Evolutionary conservation across 2,113 vertebrate species (phyloP).

Genomic region (Crotalus viridis): DNA sequence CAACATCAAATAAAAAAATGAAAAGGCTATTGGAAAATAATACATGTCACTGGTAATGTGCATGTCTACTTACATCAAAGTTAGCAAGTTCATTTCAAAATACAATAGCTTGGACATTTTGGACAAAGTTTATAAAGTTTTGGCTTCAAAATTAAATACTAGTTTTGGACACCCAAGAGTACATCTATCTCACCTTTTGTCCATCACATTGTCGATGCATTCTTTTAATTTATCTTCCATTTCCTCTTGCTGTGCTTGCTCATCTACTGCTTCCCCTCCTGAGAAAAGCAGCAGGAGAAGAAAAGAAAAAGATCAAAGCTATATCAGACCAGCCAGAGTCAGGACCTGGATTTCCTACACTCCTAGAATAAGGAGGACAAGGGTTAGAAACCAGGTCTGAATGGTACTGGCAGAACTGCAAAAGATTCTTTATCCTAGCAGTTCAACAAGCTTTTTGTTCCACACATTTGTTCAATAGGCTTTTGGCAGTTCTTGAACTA

Average conservation of each 20-base stretch:
- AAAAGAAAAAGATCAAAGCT: not conserved
- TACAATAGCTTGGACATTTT: not conserved
- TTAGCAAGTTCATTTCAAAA: not conserved
- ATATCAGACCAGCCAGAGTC: not conserved
- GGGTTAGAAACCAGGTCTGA: not conserved
- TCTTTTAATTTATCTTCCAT: conserved; percentile 89
- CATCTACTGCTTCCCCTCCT: conserved; percentile 81
- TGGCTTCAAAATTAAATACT: not conserved
- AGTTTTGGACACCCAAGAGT: not conserved
- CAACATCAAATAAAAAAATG: not conserved
- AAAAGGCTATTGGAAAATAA: not conserved
- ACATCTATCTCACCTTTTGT: conserved; percentile 81
- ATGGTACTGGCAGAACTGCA: not conserved
- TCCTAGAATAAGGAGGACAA: not conserved
- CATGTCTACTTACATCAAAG: not conserved
- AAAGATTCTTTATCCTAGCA: not conserved
- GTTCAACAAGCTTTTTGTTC: not conserved
- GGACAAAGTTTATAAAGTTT: not conserved
- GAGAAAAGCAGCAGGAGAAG: conserved; percentile 17
- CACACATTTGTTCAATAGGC: too few species aligned
- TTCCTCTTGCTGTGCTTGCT: conserved; percentile 85
- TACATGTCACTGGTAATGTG: not conserved
- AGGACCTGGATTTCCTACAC: not conserved
- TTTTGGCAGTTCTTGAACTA: not conserved
- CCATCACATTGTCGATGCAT: conserved; percentile 85